Conservation (phyloP, 1,140 invertebrate species). For the Halotydeus destructor region DNA sequence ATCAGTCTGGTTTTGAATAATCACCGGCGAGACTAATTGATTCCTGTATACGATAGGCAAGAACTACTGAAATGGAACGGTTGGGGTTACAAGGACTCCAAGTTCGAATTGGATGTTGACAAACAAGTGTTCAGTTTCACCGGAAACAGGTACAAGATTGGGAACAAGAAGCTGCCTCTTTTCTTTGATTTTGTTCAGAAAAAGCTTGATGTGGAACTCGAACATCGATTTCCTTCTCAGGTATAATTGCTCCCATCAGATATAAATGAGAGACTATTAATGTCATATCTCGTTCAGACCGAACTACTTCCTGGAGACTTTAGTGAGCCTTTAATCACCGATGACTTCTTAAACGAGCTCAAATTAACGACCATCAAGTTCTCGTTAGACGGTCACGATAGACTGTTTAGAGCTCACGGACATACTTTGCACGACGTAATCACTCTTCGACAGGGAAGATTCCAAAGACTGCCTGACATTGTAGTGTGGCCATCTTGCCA, state of each 20-base stretch:
- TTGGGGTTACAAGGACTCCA: constrained; percentile 89
- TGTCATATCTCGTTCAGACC: constrained; percentile 20
- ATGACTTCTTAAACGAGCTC: constrained; percentile 38
- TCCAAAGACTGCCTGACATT: constrained; percentile 70
- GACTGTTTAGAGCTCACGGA: constrained; percentile 76
- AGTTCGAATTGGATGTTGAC: constrained; percentile 41
- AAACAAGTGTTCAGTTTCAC: constrained; percentile 41
- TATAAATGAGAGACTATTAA: constrained; percentile 6
- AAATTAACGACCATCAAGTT: constrained; percentile 37
- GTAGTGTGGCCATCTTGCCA: constrained; percentile 76
- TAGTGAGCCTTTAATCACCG: constrained; percentile 25
- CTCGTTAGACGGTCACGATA: constrained; percentile 55
- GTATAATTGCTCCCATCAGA: constrained; percentile 24
- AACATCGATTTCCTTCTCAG: constrained; percentile 20
- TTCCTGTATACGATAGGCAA: no score
- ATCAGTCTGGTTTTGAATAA: no score
- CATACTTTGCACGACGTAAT: constrained; percentile 82
- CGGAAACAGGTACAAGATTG: constrained; percentile 63
- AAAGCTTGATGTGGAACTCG: constrained; percentile 42
- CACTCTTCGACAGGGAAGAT: constrained; percentile 41
- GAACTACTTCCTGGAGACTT: constrained; percentile 25
- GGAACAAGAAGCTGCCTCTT: constrained; percentile 46
- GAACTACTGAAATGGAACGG: constrained; percentile 87
- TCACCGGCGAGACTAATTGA: no score
- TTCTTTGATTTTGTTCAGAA: constrained; percentile 58